Evolutionary conservation across 2,888 invertebrate species (phyloP).

Genomic region (Melipona beecheii): DNA sequence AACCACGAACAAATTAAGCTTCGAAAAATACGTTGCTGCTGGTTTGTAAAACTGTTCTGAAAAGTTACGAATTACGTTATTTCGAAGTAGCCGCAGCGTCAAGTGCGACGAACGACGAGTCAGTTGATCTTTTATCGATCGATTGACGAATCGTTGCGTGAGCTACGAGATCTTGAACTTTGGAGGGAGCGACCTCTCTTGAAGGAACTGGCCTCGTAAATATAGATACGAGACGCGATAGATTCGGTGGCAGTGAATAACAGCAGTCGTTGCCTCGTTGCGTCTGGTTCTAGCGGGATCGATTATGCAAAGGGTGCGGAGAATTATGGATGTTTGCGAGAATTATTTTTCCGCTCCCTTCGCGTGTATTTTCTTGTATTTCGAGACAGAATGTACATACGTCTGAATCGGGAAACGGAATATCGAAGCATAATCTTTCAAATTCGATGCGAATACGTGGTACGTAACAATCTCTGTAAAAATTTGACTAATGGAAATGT

Average conservation of each 20-base stretch:
- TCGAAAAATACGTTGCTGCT: neutral
- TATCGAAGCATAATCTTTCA: no score
- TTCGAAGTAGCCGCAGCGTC: neutral
- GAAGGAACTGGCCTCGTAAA: neutral
- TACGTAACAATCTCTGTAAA: no score
- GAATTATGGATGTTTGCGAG: neutral
- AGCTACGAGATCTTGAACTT: conserved; percentile 13
- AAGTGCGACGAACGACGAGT: conserved; percentile 32
- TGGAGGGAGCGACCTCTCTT: neutral
- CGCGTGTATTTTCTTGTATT: no score
- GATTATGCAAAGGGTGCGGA: neutral
- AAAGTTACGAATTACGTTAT: neutral
- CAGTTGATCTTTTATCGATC: conserved; percentile 33
- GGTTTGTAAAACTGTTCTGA: neutral
- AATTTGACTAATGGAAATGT: no score
- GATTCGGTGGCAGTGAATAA: conserved; percentile 12
- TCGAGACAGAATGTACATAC: no score
- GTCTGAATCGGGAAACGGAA: no score
- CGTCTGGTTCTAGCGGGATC: neutral
- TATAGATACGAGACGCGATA: conserved; percentile 7
- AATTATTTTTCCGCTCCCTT: neutral
- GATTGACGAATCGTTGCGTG: conserved; percentile 12
- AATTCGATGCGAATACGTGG: no score
- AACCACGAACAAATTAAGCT: neutral
- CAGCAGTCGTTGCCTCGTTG: neutral